Evolutionary conservation across 1,140 invertebrate genomes (phyloP), one percentile per base, ranked within the genome.

Genomic region (Akabosia matsudoensis): DNA sequence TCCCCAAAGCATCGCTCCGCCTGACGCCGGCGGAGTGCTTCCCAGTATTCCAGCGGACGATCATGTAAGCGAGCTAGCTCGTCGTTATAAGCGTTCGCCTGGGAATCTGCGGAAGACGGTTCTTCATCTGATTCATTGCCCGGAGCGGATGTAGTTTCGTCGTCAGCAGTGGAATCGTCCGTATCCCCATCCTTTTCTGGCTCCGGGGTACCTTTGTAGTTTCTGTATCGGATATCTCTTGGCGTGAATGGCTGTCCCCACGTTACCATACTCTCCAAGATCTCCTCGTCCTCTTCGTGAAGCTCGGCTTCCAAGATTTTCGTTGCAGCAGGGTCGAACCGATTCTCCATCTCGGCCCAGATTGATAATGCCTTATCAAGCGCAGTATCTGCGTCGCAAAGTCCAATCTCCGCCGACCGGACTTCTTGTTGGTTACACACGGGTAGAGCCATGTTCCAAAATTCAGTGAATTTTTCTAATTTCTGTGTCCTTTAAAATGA

Each of bases 361-460:
- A 78, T 33, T n/a, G 33, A 67, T 10, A 34, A n/a, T 7, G 74
- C 51, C 56, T 76, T 80, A 1, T 72, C 73, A n/a, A 30, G 28
- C 7, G 54, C 74, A 33, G 45, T 73, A 2, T 73, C 31, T 10
- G 74, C 74, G 54, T 80, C 70, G 7, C 64, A 70, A 1, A 78
- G 30, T 24, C 76, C 76, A 14, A 80, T 67, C 31, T 79, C 78
- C 74, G 74, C 71, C 28, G 75, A 74, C 0, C 52, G 51, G 26
- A 80, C 75, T 31, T 70, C 70, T 33, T 77, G 56, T n/a, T 78
- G 64, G 28, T 75, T 64, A 31, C 77, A 37, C 0, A 80, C 73
- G 1, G 79, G 79, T 16, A 76, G 70, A 45, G 75, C 67, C 77
- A 78, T 78, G 34, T 80, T 80, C 79, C 79, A 80, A 67, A 78